A percentile compares a stretch with the other conserved stretches of the same genome.
These are phyloP conservation scores for Coptotermes formosanus DNA, from an alignment of 1,140 invertebrate species.

Conservation along the genomic window DNA sequence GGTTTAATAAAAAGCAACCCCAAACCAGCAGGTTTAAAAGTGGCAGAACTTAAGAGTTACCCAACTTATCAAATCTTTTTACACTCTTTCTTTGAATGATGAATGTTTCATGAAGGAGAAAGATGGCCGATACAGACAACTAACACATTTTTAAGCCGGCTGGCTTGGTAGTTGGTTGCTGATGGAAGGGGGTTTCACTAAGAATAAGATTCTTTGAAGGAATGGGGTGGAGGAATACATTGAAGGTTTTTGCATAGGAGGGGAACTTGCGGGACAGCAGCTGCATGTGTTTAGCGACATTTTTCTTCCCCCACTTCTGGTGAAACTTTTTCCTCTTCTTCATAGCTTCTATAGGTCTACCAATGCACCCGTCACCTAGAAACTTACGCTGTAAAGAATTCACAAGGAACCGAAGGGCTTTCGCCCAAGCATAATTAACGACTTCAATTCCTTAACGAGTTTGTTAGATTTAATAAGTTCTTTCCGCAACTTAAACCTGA, in stretches of 20 bases:
- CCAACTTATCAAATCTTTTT: slow-evolving; percentile 9
- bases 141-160: slow-evolving; percentile 12
- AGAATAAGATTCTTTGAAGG: background rate
- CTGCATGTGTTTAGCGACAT: slow-evolving; percentile 10
- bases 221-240: background rate
- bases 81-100: slow-evolving; percentile 5
- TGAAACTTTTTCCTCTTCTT: background rate
- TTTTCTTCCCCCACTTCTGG: background rate
- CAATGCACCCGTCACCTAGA: no score
- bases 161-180: background rate
- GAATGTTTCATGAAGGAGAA: slow-evolving; percentile 11
- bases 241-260: slow-evolving; percentile 10
- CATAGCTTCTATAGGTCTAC: background rate
- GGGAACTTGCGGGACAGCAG: background rate
- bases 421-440: no score
- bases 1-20: background rate
- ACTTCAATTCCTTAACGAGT: no score
- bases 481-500: no score
- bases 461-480: no score
- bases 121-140: background rate
- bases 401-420: no score
- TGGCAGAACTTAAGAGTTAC: background rate
- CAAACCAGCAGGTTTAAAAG: background rate
- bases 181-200: background rate
- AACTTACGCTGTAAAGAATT: no score